These are phyloP conservation scores for Antheraea mylitta DNA, from an alignment of 1,140 invertebrate species.

Conservation along the genomic window DNA sequence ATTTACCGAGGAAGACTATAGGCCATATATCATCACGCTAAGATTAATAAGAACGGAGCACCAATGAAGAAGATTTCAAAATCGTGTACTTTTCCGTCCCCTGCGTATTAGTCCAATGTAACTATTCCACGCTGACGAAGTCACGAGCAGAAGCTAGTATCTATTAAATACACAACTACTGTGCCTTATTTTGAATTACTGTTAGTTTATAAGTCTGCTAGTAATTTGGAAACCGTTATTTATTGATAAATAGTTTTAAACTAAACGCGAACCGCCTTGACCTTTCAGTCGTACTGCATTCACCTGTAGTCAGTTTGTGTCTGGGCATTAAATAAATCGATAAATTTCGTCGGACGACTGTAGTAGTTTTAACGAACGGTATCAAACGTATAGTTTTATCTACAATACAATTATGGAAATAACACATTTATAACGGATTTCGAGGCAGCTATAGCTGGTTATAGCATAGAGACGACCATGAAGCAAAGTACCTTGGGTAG, in stretches of 20 bases:
- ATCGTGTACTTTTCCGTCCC: no score
- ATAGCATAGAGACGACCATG: background rate
- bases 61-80: no score
- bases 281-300: slow-evolving; percentile 31
- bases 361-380: background rate
- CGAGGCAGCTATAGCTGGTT: background rate
- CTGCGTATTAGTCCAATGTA: no score
- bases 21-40: no score
- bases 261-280: slow-evolving; percentile 24
- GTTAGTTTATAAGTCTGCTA: background rate
- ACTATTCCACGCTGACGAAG: no score
- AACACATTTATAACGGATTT: background rate
- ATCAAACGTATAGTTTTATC: background rate
- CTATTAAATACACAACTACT: no score
- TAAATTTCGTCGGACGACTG: slow-evolving; percentile 24
- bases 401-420: background rate
- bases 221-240: background rate
- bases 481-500: background rate
- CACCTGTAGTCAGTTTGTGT: slow-evolving; percentile 22
- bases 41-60: no score
- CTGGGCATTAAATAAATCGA: slow-evolving; percentile 28
- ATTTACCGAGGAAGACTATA: no score
- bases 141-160: no score
- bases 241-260: slow-evolving; percentile 6
- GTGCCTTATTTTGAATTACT: no score